Evolutionary conservation across 2,113 vertebrate genomes (phyloP).

Genomic region (Girardinichthys multiradiatus): DNA sequence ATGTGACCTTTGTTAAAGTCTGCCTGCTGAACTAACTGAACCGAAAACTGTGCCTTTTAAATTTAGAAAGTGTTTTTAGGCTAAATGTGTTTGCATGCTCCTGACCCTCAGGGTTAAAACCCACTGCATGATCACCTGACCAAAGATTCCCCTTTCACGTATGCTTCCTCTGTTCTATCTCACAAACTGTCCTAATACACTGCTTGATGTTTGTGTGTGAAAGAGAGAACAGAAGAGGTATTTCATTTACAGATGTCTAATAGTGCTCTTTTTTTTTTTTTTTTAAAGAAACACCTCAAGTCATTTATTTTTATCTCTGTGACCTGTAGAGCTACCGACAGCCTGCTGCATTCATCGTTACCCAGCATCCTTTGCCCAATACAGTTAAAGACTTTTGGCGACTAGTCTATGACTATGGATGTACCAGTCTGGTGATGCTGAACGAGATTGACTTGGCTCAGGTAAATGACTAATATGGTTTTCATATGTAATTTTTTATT

Average conservation of each 20-base stretch:
- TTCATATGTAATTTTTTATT: not conserved
- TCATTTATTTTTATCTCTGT: not conserved
- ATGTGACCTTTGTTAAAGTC: not conserved
- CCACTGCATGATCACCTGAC: slow-evolving; percentile 71
- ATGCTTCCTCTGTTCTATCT: slow-evolving; percentile 28
- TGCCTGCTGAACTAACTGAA: slow-evolving; percentile 21
- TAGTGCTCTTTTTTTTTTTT: not conserved
- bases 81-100: slow-evolving; percentile 49
- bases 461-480: slow-evolving; percentile 72
- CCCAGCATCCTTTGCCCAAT: slow-evolving; percentile 97
- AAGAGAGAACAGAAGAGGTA: not conserved
- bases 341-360: slow-evolving; percentile 97
- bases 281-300: not conserved
- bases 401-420: slow-evolving; percentile 97
- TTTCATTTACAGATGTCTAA: not conserved
- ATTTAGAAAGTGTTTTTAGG: not conserved
- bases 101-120: slow-evolving; percentile 19
- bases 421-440: slow-evolving; percentile 97
- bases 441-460: slow-evolving; percentile 97
- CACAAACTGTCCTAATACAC: slow-evolving; percentile 19
- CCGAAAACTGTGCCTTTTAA: slow-evolving; percentile 16
- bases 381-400: slow-evolving; percentile 99
- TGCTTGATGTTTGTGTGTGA: slow-evolving; percentile 16
- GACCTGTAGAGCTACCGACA: slow-evolving; percentile 93
- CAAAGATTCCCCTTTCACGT: slow-evolving; percentile 32